Percentiles rank a stretch among this genome's conserved stretches.
Conservation (phyloP, 2,797 vertebrate species). For the Aphelocoma californica region DNA sequence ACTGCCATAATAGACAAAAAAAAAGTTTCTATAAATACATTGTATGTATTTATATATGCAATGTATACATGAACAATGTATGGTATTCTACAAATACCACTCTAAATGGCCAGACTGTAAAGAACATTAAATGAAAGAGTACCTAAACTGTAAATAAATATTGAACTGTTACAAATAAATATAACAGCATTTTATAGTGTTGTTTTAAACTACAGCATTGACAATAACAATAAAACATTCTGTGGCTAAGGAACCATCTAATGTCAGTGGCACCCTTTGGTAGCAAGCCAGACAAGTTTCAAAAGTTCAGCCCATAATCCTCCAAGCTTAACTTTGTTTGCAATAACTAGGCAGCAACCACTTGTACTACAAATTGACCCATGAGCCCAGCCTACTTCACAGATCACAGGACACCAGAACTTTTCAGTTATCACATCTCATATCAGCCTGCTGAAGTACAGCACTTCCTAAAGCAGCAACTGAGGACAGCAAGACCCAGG, state of each 20-base stretch:
- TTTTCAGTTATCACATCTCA: rapidly evolving
- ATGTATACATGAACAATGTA: not conserved
- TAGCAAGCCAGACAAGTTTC: not conserved
- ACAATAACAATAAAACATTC: not conserved
- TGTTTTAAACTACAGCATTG: not conserved
- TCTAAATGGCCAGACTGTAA: not conserved
- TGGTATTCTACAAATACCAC: not conserved
- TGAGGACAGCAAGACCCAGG: not conserved
- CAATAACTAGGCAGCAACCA: not conserved
- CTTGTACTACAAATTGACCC: not conserved
- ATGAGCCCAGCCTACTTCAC: not conserved
- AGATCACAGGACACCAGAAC: not conserved
- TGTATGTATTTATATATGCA: too few species aligned
- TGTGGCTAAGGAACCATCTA: not conserved
- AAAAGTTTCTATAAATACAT: not conserved
- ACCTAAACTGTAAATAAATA: not conserved
- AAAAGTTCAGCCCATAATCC: not conserved
- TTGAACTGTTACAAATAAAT: not conserved
- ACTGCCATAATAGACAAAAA: not conserved
- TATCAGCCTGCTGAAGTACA: not conserved
- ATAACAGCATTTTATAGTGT: not conserved
- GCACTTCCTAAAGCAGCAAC: not conserved
- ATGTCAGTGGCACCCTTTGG: not conserved
- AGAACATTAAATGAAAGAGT: not conserved
- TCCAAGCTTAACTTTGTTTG: not conserved